Conservation (phyloP, 2,113 vertebrate genomes). For the Pituophis catenifer region DNA sequence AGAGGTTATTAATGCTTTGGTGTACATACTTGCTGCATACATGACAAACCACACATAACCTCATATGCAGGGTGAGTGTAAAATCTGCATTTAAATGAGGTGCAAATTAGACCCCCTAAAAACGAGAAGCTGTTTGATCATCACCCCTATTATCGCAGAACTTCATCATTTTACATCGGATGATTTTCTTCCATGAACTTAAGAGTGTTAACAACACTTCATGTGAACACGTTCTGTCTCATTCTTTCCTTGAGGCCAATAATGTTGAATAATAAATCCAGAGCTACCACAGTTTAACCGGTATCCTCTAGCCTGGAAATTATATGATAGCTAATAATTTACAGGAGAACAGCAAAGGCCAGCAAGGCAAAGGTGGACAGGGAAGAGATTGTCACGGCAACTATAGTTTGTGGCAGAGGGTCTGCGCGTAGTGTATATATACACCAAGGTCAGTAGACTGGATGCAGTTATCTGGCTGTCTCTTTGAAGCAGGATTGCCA, state of each 20-base stretch:
- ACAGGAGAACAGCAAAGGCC: neutral
- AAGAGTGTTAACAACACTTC: conserved; percentile 33
- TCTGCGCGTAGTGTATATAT: neutral
- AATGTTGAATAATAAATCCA: conserved; percentile 57
- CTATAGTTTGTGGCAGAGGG: conserved; percentile 16
- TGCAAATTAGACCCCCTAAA: conserved; percentile 44
- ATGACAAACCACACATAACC: neutral
- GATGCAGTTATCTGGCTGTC: conserved; percentile 32
- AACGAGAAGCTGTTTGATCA: conserved; percentile 9
- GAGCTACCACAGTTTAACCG: conserved; percentile 35
- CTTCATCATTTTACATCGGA: conserved; percentile 40
- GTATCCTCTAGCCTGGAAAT: conserved; percentile 40
- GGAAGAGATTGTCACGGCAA: neutral
- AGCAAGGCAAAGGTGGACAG: neutral
- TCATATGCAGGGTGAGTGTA: neutral
- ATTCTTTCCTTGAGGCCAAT: conserved; percentile 42
- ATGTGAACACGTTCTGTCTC: conserved; percentile 20
- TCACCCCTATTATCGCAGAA: conserved; percentile 19
- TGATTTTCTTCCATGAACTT: conserved; percentile 44
- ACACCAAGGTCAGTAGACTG: conserved; percentile 33
- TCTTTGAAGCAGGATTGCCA: conserved; percentile 50
- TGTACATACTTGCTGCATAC: too few species aligned
- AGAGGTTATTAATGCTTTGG: neutral
- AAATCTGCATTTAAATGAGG: conserved; percentile 19
- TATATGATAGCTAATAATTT: conserved; percentile 33